Percentiles rank a stretch among this genome's conserved stretches.
Evolutionary conservation across 2,113 vertebrate species (phyloP).

Genomic region (Indri indri): DNA sequence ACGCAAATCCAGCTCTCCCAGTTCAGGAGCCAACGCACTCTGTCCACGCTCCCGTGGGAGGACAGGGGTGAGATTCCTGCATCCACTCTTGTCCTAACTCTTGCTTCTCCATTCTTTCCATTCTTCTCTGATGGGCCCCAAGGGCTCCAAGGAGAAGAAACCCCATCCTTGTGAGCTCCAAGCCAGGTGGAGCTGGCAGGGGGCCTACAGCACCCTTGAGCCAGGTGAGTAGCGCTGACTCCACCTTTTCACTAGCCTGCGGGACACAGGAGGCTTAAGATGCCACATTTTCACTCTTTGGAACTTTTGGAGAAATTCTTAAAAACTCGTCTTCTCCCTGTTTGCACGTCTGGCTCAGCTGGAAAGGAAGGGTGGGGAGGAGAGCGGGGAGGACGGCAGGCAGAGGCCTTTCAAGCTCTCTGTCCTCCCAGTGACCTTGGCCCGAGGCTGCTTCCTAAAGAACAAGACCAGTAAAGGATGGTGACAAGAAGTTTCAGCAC

Average conservation of each 20-base stretch:
- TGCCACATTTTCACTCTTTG: background rate
- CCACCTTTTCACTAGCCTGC: background rate
- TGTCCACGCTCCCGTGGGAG: background rate
- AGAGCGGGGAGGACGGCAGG: background rate
- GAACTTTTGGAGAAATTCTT: background rate
- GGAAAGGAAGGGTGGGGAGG: background rate
- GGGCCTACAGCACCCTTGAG: rapidly evolving
- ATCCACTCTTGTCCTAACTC: background rate
- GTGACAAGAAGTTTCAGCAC: rapidly evolving
- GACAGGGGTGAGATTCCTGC: background rate
- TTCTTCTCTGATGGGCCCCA: background rate
- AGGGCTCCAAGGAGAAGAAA: background rate
- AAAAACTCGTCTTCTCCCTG: background rate
- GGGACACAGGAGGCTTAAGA: background rate
- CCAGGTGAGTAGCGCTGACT: background rate
- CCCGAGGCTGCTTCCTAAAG: background rate
- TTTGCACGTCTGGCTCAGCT: background rate
- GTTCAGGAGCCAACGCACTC: background rate
- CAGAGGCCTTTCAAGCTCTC: background rate
- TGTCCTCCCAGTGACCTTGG: background rate
- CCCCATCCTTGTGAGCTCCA: background rate
- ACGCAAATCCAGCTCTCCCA: background rate
- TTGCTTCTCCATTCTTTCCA: background rate
- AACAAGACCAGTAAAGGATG: background rate
- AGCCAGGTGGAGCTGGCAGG: background rate